Base-by-base conservation (phyloP, 2,888 invertebrate species). In the Sturmia bella region DNA sequence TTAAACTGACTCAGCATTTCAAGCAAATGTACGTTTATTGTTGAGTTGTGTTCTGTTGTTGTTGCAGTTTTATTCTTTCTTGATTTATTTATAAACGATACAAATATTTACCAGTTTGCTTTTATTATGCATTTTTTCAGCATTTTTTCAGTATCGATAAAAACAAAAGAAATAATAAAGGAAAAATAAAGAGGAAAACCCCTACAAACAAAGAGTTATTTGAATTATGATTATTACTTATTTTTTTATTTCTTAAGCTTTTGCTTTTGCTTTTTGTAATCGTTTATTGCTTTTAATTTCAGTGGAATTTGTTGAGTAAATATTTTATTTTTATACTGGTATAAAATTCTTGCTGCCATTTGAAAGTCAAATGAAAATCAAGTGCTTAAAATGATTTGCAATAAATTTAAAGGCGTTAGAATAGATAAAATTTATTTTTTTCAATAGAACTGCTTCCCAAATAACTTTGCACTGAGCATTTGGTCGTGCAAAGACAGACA, bases 1-100 rank as follows among this genome's bases (percentile, higher is more conserved):
- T 50, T 39, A 72, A 48, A 39, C 64, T 66, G 74, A 74, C 74
- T 41, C 48, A 74, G 64, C 64, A 57, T 64, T 57, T 64, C 24
- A 41, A 59, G 11, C 57, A 64, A 56, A 37, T 37, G 43, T 19
- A 39, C 37, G 15, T 17, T 70, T 57, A 56, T 64, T 64, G 39
- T 13, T 54, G 39, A 74, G 11, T 45, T 56, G 27, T 61, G 41
- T 61, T 24, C 43, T 39, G 27, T 9, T 45, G 57, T 32, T 41
- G 17, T 61, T 41, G 61, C 50, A 41, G 17, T 19, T 45, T 70
- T 61, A 9, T 39, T 50, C n/a, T 41, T 61, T 43, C 48, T 66
- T 37, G 21, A 64, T 56, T 54, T 32, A 32, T 32, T 32, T 37
- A 56, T 73, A 54, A 73, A 63, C 54, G 63, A 21, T n/a, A 19